Conservation (phyloP, 2,888 invertebrate species). For the Andrena bicolor region DNA sequence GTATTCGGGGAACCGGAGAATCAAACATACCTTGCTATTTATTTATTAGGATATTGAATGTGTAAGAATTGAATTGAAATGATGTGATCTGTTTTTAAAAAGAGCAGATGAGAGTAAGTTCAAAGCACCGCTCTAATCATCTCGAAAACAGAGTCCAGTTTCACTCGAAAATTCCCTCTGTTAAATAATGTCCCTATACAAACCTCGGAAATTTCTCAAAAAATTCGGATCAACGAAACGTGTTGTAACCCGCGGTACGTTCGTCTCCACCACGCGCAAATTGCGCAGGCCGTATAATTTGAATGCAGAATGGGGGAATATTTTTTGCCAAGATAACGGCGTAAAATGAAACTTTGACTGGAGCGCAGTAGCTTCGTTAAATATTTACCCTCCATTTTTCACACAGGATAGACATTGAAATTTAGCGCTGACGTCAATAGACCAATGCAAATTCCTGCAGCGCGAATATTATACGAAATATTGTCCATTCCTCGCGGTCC, state of each 20-base stretch:
- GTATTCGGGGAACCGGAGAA: too few species aligned
- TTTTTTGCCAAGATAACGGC: constrained; percentile 4
- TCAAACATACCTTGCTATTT: too few species aligned
- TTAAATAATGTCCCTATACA: background rate
- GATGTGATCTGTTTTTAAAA: too few species aligned
- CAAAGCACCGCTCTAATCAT: background rate
- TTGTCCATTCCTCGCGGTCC: background rate
- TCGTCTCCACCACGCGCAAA: background rate
- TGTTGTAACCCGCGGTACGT: background rate
- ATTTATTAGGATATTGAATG: too few species aligned
- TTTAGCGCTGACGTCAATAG: background rate
- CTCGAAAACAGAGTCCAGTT: background rate
- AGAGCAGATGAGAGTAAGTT: too few species aligned
- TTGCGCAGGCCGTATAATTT: background rate
- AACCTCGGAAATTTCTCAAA: background rate
- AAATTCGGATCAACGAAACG: background rate
- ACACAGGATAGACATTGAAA: background rate
- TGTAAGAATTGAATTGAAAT: too few species aligned
- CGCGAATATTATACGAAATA: background rate
- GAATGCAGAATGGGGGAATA: background rate
- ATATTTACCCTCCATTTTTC: constrained; percentile 13
- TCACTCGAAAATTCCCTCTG: background rate
- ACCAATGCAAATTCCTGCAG: constrained; percentile 8
- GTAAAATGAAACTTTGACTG: background rate
- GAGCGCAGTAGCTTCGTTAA: constrained; percentile 4